These are phyloP conservation scores for Tragopan temminckii DNA, from an alignment of 2,797 vertebrate species.

Conservation along the genomic window DNA sequence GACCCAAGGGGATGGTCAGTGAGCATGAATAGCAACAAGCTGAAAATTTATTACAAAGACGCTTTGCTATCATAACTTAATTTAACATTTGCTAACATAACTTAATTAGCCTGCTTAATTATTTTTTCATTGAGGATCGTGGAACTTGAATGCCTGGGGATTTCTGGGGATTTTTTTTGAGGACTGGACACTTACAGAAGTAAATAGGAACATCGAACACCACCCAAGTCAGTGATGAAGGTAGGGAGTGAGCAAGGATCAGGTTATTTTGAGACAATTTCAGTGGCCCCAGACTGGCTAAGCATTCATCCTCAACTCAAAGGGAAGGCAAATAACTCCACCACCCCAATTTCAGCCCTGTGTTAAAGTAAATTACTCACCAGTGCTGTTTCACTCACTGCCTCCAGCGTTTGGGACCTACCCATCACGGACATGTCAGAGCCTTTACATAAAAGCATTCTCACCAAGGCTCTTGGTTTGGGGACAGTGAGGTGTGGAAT, in stretches of 20 bases:
- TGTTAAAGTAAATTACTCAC: not conserved
- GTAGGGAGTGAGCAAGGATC: not conserved
- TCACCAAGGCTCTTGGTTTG: not conserved
- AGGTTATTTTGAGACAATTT: not conserved
- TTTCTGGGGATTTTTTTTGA: not conserved
- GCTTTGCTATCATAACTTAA: not conserved
- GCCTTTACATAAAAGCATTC: not conserved
- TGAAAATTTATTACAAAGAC: not conserved
- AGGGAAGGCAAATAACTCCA: not conserved
- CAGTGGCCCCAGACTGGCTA: not conserved
- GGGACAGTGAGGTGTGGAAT: not conserved
- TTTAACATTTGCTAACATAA: no score
- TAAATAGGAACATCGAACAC: not conserved
- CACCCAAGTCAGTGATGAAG: not conserved
- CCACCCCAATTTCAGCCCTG: not conserved
- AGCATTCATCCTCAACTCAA: not conserved
- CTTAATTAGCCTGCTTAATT: slow-evolving; percentile 20
- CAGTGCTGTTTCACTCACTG: not conserved
- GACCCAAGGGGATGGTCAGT: not conserved
- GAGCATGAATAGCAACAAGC: not conserved
- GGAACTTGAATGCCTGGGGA: not conserved
- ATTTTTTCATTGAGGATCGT: not conserved
- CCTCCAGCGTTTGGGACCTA: not conserved
- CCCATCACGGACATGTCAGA: not conserved
- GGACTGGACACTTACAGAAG: not conserved